Percentiles rank a stretch among this genome's conserved stretches.
phyloP scores from a whole-genome alignment of 2,113 vertebrate species.

The Nibea albiflora region DNA sequence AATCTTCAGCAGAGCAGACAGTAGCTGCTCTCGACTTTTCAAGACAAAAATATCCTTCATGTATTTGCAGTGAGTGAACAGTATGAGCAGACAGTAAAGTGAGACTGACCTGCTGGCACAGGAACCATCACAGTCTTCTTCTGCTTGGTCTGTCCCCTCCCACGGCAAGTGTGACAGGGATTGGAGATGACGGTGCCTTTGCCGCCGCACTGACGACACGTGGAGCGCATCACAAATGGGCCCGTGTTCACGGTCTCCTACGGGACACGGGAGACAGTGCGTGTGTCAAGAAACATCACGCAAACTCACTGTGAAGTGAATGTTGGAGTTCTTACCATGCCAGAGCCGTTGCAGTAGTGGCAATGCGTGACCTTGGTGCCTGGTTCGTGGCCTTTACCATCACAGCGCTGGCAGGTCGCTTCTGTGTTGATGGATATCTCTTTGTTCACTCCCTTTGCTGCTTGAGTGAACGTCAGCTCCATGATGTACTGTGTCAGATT shows the following conservation, averaged over 20 bases:
- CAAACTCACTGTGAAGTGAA: neutral
- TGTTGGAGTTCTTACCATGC: slow-evolving; percentile 88
- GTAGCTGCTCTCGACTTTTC: neutral
- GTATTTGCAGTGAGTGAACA: neutral
- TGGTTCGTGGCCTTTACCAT: slow-evolving; percentile 92
- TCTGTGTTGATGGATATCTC: slow-evolving; percentile 91
- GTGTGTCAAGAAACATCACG: neutral
- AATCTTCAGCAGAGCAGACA: neutral
- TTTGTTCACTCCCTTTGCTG: slow-evolving; percentile 97
- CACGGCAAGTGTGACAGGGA: slow-evolving; percentile 89
- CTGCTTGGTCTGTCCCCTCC: slow-evolving; percentile 94
- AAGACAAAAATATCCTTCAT: neutral
- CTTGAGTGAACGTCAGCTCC: slow-evolving; percentile 96
- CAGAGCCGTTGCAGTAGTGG: slow-evolving; percentile 90
- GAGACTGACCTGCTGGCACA: slow-evolving; percentile 92
- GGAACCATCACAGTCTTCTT: slow-evolving; percentile 92
- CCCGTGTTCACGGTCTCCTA: slow-evolving; percentile 97
- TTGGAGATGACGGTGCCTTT: slow-evolving; percentile 89
- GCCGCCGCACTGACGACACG: slow-evolving; percentile 91
- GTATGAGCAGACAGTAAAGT: neutral
- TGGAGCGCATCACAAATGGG: slow-evolving; percentile 98
- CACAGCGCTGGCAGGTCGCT: slow-evolving; percentile 89
- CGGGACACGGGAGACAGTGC: neutral
- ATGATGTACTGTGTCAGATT: slow-evolving; percentile 88
- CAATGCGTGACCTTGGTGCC: slow-evolving; percentile 94